A percentile compares a stretch with the other conserved stretches of the same genome.
Evolutionary conservation across 2,888 invertebrate species (phyloP).

Genomic region (Heliconius cydno): DNA sequence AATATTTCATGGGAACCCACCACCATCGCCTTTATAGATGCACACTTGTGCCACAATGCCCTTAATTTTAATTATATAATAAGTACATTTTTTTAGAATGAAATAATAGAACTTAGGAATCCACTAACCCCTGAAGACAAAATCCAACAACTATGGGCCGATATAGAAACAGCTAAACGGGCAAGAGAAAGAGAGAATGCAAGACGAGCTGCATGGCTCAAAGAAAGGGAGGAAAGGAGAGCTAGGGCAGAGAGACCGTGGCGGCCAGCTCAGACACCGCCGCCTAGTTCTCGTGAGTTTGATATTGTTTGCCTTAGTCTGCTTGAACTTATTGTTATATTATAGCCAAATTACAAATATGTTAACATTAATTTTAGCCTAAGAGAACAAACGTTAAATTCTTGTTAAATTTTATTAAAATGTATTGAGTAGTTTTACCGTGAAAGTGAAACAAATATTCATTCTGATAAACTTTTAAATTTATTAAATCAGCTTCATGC

Average conservation of each 20-base stretch:
- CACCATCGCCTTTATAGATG: not conserved
- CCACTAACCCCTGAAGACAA: constrained; percentile 86
- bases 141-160: constrained; percentile 88
- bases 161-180: constrained; percentile 88
- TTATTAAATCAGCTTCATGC: no score
- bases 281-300: constrained; percentile 21
- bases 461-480: no score
- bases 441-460: no score
- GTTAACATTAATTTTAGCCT: no score
- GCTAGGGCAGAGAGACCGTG: constrained; percentile 85
- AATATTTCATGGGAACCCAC: not conserved
- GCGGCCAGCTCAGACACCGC: constrained; percentile 69
- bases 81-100: constrained; percentile 62
- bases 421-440: no score
- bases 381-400: no score
- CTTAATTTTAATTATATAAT: no score
- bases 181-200: constrained; percentile 87
- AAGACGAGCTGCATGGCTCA: constrained; percentile 84
- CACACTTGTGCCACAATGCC: not conserved
- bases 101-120: constrained; percentile 76
- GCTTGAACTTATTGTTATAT: no score
- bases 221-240: constrained; percentile 86
- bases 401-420: no score
- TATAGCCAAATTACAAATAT: no score
- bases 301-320: no score